Percentiles rank a stretch among this genome's conserved stretches.
Evolutionary conservation across 2,888 invertebrate species (phyloP).

Genomic region (Chymomyza procnemis): DNA sequence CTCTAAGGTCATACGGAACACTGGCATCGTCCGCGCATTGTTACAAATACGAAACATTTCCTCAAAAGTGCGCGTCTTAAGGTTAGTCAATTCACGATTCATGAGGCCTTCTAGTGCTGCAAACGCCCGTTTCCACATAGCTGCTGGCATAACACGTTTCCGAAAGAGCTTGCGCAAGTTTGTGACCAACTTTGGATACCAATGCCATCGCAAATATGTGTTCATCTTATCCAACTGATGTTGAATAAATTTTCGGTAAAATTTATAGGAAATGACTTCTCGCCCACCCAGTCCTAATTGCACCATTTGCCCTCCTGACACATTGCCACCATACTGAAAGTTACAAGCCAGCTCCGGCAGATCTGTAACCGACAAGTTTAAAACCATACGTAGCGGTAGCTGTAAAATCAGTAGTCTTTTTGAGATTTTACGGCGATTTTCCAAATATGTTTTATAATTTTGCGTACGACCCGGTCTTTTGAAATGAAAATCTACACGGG

Average conservation of each 20-base stretch:
- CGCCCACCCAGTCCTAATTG: constrained; percentile 65
- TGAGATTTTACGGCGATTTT: constrained; percentile 80
- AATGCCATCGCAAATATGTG: constrained; percentile 76
- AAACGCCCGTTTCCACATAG: constrained; percentile 74
- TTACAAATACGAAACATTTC: constrained; percentile 81
- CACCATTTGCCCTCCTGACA: constrained; percentile 49
- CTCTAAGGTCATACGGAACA: constrained; percentile 80
- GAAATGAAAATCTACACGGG: constrained; percentile 77
- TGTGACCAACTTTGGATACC: constrained; percentile 77
- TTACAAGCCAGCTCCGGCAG: constrained; percentile 77
- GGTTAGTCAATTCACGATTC: constrained; percentile 82
- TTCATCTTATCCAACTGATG: constrained; percentile 75
- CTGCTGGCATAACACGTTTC: constrained; percentile 64
- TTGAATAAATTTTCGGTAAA: constrained; percentile 66
- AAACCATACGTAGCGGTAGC: constrained; percentile 81
- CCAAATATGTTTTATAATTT: constrained; percentile 81
- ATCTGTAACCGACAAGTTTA: constrained; percentile 73
- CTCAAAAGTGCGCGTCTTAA: constrained; percentile 84
- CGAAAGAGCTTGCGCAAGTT: constrained; percentile 73
- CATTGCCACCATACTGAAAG: constrained; percentile 59
- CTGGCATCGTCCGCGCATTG: constrained; percentile 81
- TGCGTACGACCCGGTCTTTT: constrained; percentile 83
- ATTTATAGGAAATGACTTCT: constrained; percentile 60
- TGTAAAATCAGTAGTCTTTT: constrained; percentile 82
- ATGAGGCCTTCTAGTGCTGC: constrained; percentile 79